These are phyloP conservation scores for Syrmaticus mikado DNA, from an alignment of 2,113 vertebrate species.

Conservation along the genomic window DNA sequence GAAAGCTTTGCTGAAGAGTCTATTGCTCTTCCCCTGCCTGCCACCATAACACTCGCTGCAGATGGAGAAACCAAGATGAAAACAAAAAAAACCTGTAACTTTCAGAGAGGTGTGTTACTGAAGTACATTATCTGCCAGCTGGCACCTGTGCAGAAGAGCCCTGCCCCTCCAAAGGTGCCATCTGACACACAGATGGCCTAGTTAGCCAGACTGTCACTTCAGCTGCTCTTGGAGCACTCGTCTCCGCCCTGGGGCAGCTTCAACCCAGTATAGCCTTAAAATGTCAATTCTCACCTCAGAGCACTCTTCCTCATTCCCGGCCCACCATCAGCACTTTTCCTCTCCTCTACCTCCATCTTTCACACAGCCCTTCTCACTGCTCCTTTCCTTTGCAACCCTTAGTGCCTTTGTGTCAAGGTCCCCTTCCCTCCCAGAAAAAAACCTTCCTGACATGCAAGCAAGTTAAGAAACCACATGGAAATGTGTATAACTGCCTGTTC, in stretches of 20 bases:
- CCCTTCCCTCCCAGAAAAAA: neutral
- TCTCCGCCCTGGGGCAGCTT: neutral
- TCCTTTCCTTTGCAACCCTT: fast-evolving
- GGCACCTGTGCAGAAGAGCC: neutral
- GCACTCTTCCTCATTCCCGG: neutral
- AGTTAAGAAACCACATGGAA: neutral
- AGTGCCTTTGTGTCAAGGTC: neutral
- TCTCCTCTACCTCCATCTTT: neutral
- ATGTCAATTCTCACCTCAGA: neutral
- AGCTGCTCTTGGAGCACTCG: neutral
- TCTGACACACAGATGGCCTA: neutral
- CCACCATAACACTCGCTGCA: neutral
- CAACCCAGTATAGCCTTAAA: neutral
- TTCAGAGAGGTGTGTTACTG: neutral
- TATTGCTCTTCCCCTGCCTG: fast-evolving
- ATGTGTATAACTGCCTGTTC: neutral
- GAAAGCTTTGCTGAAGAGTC: neutral
- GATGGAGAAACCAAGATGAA: slow-evolving; percentile 4
- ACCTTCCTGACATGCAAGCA: fast-evolving
- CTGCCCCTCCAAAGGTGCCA: neutral
- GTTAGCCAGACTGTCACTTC: neutral
- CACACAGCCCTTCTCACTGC: neutral
- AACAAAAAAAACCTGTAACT: neutral
- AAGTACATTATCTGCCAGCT: neutral
- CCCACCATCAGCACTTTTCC: neutral